Percentiles rank a stretch among this genome's conserved stretches.
These are phyloP conservation scores for Melanostoma scalare DNA, from an alignment of 2,888 invertebrate genomes.

Conservation along the genomic window DNA sequence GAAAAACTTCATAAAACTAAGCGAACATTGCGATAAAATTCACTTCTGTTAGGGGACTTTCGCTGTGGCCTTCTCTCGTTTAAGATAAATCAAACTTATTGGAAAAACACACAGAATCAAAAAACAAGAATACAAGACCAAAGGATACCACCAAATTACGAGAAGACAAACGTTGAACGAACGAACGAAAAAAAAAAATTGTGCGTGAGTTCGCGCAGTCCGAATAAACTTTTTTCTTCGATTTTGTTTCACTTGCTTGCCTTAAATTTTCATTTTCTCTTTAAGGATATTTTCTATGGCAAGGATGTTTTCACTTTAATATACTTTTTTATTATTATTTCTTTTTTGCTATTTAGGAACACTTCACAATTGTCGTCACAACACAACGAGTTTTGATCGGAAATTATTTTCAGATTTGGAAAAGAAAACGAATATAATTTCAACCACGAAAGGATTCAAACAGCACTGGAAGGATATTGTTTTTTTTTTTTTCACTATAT, in stretches of 20 bases:
- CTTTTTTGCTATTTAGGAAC: slow-evolving; percentile 59
- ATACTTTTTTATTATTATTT: slow-evolving; percentile 27
- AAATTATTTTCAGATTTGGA: background rate
- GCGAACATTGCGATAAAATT: slow-evolving; percentile 24
- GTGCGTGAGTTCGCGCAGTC: slow-evolving; percentile 73
- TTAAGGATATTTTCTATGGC: slow-evolving; percentile 64
- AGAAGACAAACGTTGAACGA: slow-evolving; percentile 59
- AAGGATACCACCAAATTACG: slow-evolving; percentile 67
- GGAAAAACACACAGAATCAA: slow-evolving; percentile 38
- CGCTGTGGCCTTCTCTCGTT: slow-evolving; percentile 32
- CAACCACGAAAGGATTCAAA: slow-evolving; percentile 44
- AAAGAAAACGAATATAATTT: slow-evolving; percentile 22
- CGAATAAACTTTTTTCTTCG: slow-evolving; percentile 55
- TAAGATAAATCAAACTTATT: slow-evolving; percentile 16
- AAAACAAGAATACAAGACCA: slow-evolving; percentile 44
- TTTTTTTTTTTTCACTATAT: slow-evolving; percentile 32
- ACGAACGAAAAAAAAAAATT: slow-evolving; percentile 54
- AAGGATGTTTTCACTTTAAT: slow-evolving; percentile 65
- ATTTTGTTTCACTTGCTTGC: slow-evolving; percentile 65
- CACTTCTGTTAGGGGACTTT: slow-evolving; percentile 8
- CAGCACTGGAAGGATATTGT: slow-evolving; percentile 43
- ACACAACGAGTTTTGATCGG: slow-evolving; percentile 32
- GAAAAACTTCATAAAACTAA: slow-evolving; percentile 56
- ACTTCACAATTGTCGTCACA: slow-evolving; percentile 64
- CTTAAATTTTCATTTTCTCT: slow-evolving; percentile 67